Conservation (phyloP, 2,797 vertebrate genomes). For the Caiman crocodilus region DNA sequence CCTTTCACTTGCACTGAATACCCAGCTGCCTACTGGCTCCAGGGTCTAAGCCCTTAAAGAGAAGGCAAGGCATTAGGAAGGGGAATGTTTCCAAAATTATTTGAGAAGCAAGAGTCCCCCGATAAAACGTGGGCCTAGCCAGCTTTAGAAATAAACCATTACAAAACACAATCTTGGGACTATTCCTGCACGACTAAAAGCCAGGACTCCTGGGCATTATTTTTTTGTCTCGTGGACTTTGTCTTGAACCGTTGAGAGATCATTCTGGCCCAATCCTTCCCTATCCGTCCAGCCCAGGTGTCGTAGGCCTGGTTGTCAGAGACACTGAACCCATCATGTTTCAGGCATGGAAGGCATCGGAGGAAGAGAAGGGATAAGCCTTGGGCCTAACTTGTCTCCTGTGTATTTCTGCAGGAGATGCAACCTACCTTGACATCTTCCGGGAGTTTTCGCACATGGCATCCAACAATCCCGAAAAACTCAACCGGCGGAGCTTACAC, state of each 20-base stretch:
- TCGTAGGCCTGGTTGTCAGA: neutral
- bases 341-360: neutral
- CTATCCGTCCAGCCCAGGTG: fast-evolving
- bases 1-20: neutral
- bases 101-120: neutral
- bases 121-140: neutral
- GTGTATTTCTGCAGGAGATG: constrained; percentile 84
- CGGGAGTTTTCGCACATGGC: constrained; percentile 93
- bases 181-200: neutral
- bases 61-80: neutral
- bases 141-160: neutral
- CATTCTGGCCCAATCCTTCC: neutral
- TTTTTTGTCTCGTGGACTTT: neutral
- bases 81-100: neutral
- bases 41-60: neutral
- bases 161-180: neutral
- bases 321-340: fast-evolving
- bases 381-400: constrained; percentile 14
- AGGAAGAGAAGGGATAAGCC: neutral
- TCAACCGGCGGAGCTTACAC: constrained; percentile 88
- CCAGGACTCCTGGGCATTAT: neutral
- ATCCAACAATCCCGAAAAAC: constrained; percentile 92
- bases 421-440: constrained; percentile 92
- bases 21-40: neutral
- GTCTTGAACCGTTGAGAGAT: fast-evolving